Evolutionary conservation across 2,797 vertebrate genomes (phyloP), one percentile per base, ranked within the genome.

Genomic region (Ibycter americanus): DNA sequence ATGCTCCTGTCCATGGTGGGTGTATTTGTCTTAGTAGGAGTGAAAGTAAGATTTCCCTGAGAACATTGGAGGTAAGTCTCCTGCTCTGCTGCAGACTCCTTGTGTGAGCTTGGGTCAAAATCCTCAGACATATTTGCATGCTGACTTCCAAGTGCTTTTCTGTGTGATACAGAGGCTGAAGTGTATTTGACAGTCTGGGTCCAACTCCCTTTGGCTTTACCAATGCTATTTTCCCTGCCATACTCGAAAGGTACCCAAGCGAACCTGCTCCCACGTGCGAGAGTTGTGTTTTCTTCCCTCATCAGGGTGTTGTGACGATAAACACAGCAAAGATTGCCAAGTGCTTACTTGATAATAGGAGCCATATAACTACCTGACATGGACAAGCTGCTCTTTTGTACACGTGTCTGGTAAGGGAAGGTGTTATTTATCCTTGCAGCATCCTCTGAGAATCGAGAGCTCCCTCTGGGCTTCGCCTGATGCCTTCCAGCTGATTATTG

Each of bases 301-400:
- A 0, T 59, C 51, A 15, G 76, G 25, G 25, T 47, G 32, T 87
- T 68, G 58, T 44, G 82, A 68, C 7, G 3, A 44, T 68, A 88
- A 94, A 91, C 76, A 62, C 34, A 52, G 68, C 23, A 19, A 61
- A 72, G 65, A 52, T 32, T 61, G 49, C 72, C 3, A 49, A 87
- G 89, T 36, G 46, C 46, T 61, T 73, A 5, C 36, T 17, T 51
- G 68, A 25, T 92, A 78, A 74, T 81, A 68, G 84, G 76, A 85
- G 49, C 46, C 58, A 12, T 76, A 27, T 51, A 92, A 89, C 65
- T 76, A 72, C 82, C 65, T 83, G 76, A 68, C n/a, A 18, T 31
- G 54, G 68, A 20, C 62, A 82, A 89, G 71, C 71, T 92, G 81
- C 81, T 87, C 56, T 90, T 93, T 27, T 89, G 74, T 85, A 63